Percentiles rank a stretch among this genome's conserved stretches.
Evolutionary conservation across 2,113 vertebrate genomes (phyloP).

Genomic region (Toxotes jaculatrix): DNA sequence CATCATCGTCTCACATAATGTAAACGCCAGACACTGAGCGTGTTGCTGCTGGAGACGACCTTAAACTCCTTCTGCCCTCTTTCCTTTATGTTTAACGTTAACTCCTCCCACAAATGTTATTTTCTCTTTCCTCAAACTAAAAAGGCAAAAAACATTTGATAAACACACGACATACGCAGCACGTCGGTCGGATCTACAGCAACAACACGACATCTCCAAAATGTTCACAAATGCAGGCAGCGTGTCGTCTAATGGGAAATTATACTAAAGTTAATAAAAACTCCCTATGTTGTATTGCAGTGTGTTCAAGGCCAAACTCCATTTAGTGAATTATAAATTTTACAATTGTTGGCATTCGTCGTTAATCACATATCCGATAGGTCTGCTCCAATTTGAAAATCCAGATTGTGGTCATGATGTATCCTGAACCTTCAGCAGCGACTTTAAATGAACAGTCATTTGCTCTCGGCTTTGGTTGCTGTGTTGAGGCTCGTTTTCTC

Average conservation of each 20-base stretch:
- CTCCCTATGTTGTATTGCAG: slow-evolving; percentile 84
- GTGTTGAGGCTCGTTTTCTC: slow-evolving; percentile 76
- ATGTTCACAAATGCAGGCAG: slow-evolving; percentile 49
- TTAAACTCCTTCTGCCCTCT: neutral
- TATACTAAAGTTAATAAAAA: slow-evolving; percentile 60
- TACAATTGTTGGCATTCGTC: neutral
- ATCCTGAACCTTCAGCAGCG: slow-evolving; percentile 91
- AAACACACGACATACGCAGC: neutral
- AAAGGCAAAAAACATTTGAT: slow-evolving; percentile 8
- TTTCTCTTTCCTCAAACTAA: neutral
- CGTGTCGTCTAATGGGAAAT: slow-evolving; percentile 48
- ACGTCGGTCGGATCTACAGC: slow-evolving; percentile 11
- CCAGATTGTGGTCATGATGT: slow-evolving; percentile 66
- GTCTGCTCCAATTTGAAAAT: neutral
- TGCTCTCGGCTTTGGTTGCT: slow-evolving; percentile 88
- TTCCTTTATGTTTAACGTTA: neutral
- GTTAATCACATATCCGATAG: neutral
- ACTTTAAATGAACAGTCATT: slow-evolving; percentile 93
- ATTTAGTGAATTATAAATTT: neutral
- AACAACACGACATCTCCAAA: neutral
- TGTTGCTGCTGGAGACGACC: slow-evolving; percentile 40
- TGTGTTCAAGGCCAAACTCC: slow-evolving; percentile 61
- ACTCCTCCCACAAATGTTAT: neutral
- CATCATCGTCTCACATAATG: slow-evolving; percentile 1
- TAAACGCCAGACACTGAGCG: slow-evolving; percentile 26